phyloP scores from a whole-genome alignment of 1,140 invertebrate genomes.

The Tetragonula clypearis region DNA sequence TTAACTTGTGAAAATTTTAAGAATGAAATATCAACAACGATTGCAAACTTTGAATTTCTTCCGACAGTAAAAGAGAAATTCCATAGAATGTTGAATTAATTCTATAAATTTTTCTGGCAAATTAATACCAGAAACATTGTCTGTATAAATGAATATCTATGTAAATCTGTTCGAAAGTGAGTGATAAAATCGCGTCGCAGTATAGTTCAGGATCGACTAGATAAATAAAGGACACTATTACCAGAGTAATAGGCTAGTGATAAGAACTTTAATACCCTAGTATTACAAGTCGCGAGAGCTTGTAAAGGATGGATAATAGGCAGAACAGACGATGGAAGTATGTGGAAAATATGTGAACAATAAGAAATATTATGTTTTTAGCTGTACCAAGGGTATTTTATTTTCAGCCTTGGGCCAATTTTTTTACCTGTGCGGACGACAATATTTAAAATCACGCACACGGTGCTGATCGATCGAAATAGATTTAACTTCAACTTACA shows the following conservation, averaged over 20 bases:
- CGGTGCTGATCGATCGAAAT: background rate
- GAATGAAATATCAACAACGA: background rate
- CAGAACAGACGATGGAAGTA: background rate
- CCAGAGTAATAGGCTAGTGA: conserved; percentile 53
- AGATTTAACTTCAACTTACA: background rate
- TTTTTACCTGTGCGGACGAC: background rate
- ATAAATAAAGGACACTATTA: conserved; percentile 56
- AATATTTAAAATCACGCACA: background rate
- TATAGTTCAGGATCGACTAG: conserved; percentile 9
- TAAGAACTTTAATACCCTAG: conserved; percentile 58
- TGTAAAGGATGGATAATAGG: conserved; percentile 23
- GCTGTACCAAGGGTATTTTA: background rate
- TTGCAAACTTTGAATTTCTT: background rate
- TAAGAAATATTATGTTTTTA: background rate
- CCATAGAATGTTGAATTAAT: too few relatives aligned
- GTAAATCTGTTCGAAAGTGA: background rate
- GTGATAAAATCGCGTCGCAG: background rate
- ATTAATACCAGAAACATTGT: background rate
- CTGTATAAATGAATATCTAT: too few relatives aligned
- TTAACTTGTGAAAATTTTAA: background rate
- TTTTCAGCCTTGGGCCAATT: background rate
- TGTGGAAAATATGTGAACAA: background rate
- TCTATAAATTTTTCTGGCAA: background rate
- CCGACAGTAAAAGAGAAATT: background rate
- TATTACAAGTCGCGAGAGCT: conserved; percentile 45